Conservation (phyloP, 2,888 invertebrate genomes). For the Volucella zonaria region DNA sequence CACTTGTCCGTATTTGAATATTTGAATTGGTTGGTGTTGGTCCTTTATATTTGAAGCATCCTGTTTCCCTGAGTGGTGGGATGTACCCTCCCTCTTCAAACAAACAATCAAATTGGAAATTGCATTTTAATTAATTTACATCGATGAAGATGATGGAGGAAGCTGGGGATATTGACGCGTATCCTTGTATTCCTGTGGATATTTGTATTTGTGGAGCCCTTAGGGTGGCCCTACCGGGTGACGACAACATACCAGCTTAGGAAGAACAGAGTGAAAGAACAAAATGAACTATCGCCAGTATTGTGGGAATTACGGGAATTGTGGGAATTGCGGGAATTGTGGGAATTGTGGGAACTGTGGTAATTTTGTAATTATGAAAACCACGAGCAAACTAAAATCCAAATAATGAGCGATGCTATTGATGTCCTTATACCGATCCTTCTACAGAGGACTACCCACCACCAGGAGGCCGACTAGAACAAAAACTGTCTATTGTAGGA, state of each 20-base stretch:
- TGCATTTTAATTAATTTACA: constrained; percentile 70
- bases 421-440: not conserved
- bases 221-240: too few species aligned
- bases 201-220: too few species aligned
- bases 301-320: too few species aligned
- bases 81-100: constrained; percentile 22
- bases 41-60: not conserved
- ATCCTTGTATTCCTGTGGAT: constrained; percentile 9
- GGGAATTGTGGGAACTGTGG: too few species aligned
- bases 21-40: not conserved
- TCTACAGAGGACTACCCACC: too few species aligned
- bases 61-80: not conserved
- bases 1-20: too few species aligned
- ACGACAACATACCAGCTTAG: too few species aligned
- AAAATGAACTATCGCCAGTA: too few species aligned
- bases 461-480: not conserved
- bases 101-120: constrained; percentile 55
- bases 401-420: constrained; percentile 23
- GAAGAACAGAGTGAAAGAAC: too few species aligned
- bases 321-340: too few species aligned
- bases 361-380: constrained; percentile 39
- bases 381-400: constrained; percentile 9
- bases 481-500: not conserved
- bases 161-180: constrained; percentile 28
- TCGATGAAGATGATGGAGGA: constrained; percentile 44